phyloP scores from a whole-genome alignment of 2,113 vertebrate species.

The Chunga burmeisteri region DNA sequence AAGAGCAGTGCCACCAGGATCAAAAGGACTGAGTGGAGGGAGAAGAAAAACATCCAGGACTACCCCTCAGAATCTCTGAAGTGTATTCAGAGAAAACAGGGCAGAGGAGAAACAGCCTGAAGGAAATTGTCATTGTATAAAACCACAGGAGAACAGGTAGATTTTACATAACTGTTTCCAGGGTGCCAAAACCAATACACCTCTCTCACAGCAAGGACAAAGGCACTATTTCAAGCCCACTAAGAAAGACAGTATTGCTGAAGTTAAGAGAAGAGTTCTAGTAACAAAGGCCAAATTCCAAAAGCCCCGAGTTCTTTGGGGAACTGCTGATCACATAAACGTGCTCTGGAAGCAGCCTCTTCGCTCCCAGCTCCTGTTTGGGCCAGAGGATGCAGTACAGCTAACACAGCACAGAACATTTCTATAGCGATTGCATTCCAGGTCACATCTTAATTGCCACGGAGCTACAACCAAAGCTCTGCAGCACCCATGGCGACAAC shows the following conservation, averaged over 20 bases:
- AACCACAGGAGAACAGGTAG: not conserved
- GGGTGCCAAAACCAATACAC: not conserved
- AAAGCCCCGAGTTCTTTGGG: not conserved
- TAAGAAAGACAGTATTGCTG: not conserved
- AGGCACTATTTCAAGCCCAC: not conserved
- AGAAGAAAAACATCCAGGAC: not conserved
- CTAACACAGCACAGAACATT: not conserved
- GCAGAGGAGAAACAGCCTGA: not conserved
- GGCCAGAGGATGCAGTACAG: not conserved
- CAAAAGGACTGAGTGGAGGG: not conserved
- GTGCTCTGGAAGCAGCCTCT: not conserved
- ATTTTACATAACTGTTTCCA: not conserved
- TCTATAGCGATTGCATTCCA: not conserved
- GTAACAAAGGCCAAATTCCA: not conserved
- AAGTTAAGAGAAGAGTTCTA: not conserved
- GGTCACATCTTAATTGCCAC: slow-evolving; percentile 37
- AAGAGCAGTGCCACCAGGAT: not conserved
- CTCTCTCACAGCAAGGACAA: not conserved
- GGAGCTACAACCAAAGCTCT: slow-evolving; percentile 24
- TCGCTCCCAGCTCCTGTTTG: not conserved
- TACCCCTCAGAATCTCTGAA: not conserved
- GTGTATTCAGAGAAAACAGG: not conserved
- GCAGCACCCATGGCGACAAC: slow-evolving; percentile 22
- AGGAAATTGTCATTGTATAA: not conserved
- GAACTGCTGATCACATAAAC: not conserved